Evolutionary conservation across 2,888 invertebrate species (phyloP).

Genomic region (Noctua fimbriata): DNA sequence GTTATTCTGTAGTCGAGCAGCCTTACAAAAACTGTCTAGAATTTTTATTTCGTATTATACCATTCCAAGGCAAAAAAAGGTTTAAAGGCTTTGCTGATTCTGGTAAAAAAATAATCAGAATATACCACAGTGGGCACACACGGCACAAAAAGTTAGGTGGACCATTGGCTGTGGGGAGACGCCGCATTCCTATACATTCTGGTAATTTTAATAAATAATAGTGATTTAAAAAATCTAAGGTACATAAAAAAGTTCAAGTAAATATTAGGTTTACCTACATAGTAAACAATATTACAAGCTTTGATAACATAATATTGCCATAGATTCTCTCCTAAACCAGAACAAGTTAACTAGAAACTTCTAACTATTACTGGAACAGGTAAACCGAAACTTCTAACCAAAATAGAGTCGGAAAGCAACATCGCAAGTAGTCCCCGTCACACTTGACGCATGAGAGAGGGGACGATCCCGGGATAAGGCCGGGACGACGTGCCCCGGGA

Average conservation of each 20-base stretch:
- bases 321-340: background rate
- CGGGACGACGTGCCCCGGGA: slow-evolving; percentile 55
- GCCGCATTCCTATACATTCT: background rate
- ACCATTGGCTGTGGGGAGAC: background rate
- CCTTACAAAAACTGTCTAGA: background rate
- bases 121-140: background rate
- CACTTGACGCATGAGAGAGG: slow-evolving; percentile 61
- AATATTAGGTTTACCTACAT: background rate
- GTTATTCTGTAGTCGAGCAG: background rate
- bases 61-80: too few relatives aligned
- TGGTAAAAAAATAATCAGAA: background rate
- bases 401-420: slow-evolving; percentile 47
- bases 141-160: background rate
- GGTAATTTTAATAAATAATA: background rate
- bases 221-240: background rate
- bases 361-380: slow-evolving; percentile 19
- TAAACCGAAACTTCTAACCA: slow-evolving; percentile 34
- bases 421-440: slow-evolving; percentile 53
- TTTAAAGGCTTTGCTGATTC: background rate
- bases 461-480: slow-evolving; percentile 40
- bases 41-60: too few relatives aligned
- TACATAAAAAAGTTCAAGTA: background rate
- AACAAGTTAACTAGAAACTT: slow-evolving; percentile 13
- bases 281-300: background rate
- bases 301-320: background rate